Evolutionary conservation across 2,888 invertebrate genomes (phyloP).

Genomic region (Pheosia gnoma): DNA sequence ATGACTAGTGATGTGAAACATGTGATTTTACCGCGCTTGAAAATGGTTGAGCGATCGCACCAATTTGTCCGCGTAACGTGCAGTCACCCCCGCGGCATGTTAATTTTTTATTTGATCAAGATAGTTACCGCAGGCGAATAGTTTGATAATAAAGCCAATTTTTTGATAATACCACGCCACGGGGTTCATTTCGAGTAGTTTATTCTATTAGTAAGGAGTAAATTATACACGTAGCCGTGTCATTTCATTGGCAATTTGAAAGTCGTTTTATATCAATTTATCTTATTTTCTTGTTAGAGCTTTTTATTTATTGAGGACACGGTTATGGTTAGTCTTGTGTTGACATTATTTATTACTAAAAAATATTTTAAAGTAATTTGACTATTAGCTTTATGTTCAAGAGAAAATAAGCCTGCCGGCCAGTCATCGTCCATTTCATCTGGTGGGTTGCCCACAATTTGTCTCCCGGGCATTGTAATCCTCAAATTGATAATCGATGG

Average conservation of each 20-base stretch:
- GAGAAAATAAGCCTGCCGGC: slow-evolving; percentile 17
- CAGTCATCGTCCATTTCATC: slow-evolving; percentile 48
- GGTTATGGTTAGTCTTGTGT: background rate
- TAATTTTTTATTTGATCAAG: slow-evolving; percentile 81
- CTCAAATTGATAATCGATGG: slow-evolving; percentile 71
- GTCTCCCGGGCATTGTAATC: slow-evolving; percentile 57
- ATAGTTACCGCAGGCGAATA: slow-evolving; percentile 70
- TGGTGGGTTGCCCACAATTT: slow-evolving; percentile 51
- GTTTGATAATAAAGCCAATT: slow-evolving; percentile 81
- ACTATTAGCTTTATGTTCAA: background rate
- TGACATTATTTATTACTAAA: too few species aligned
- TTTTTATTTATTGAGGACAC: slow-evolving; percentile 48
- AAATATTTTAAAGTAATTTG: too few species aligned
- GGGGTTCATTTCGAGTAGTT: slow-evolving; percentile 58
- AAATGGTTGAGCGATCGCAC: slow-evolving; percentile 60
- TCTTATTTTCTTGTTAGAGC: slow-evolving; percentile 64
- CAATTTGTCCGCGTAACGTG: slow-evolving; percentile 69
- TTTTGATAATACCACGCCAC: slow-evolving; percentile 73
- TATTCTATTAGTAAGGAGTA: slow-evolving; percentile 63
- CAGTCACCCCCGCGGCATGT: slow-evolving; percentile 64
- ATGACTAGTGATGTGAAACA: slow-evolving; percentile 37
- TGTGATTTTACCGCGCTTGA: slow-evolving; percentile 46
- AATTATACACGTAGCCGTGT: slow-evolving; percentile 71
- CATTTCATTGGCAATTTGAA: slow-evolving; percentile 73
- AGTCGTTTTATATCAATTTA: slow-evolving; percentile 73